A percentile compares a stretch with the other conserved stretches of the same genome.
Conservation (phyloP, 2,113 vertebrate genomes). For the Corythoichthys haematopterus region DNA sequence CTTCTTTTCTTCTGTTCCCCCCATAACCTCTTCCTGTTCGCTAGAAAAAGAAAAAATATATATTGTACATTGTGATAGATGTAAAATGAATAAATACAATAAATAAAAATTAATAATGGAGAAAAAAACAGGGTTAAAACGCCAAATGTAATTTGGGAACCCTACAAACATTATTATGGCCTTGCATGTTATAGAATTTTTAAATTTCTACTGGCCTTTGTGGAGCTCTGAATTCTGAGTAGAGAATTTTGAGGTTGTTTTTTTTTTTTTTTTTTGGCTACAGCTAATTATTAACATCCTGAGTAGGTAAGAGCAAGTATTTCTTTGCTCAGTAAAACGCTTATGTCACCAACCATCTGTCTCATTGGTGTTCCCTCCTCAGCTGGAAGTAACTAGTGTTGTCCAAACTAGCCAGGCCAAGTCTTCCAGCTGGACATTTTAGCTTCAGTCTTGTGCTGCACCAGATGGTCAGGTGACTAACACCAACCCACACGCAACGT, state of each 20-base stretch:
- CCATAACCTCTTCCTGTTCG: too few species aligned
- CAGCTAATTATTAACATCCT: background rate
- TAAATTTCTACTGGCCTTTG: too few species aligned
- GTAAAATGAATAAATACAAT: background rate
- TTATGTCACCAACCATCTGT: constrained; percentile 54
- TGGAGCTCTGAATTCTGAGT: too few species aligned
- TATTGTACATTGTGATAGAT: background rate
- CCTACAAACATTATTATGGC: too few species aligned
- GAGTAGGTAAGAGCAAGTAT: background rate
- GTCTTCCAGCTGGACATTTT: constrained; percentile 23
- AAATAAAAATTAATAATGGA: background rate
- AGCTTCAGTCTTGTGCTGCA: constrained; percentile 24
- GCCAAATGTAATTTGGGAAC: too few species aligned
- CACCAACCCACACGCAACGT: constrained; percentile 31
- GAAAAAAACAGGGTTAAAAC: too few species aligned
- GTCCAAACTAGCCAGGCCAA: constrained; percentile 32
- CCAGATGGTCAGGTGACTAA: constrained; percentile 60
- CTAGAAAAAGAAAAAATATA: too few species aligned
- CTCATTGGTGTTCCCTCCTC: constrained; percentile 31
- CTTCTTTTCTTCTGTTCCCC: too few species aligned
- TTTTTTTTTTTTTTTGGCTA: background rate
- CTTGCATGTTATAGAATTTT: too few species aligned
- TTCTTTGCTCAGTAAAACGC: background rate
- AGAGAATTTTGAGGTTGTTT: background rate
- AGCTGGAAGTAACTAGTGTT: constrained; percentile 41